Evolutionary conservation across 2,888 invertebrate genomes (phyloP).

Genomic region (Parnassius orleans): DNA sequence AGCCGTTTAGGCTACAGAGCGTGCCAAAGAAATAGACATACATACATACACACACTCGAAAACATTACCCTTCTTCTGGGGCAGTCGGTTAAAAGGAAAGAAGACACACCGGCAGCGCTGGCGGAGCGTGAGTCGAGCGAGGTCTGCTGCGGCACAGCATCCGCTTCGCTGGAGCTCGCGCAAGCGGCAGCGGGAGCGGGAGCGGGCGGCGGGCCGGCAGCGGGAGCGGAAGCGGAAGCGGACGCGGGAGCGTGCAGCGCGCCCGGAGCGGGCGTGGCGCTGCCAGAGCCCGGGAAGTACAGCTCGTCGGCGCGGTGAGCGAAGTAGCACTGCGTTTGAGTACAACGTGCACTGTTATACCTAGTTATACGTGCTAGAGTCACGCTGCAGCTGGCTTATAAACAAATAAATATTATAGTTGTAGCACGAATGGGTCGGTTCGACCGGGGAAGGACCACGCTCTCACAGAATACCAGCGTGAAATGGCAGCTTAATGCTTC

Average conservation of each 20-base stretch:
- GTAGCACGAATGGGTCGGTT: too few species aligned
- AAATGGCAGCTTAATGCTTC: too few species aligned
- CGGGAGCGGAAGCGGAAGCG: slow-evolving; percentile 32
- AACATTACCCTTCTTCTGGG: too few species aligned
- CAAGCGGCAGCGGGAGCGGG: slow-evolving; percentile 34
- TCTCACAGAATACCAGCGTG: too few species aligned
- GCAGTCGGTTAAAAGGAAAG: neutral
- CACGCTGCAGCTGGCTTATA: too few species aligned
- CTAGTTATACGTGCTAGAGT: too few species aligned
- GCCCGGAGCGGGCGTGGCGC: slow-evolving; percentile 46
- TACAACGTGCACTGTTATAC: neutral
- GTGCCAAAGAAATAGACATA: too few species aligned
- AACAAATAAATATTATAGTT: too few species aligned
- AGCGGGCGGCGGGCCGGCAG: slow-evolving; percentile 27
- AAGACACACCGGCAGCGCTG: slow-evolving; percentile 43
- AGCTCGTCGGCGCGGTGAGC: slow-evolving; percentile 87
- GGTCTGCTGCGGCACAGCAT: slow-evolving; percentile 34
- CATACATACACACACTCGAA: too few species aligned
- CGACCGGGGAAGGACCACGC: too few species aligned
- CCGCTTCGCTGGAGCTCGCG: slow-evolving; percentile 30
- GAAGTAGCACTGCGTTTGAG: slow-evolving; percentile 86
- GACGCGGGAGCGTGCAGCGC: slow-evolving; percentile 22
- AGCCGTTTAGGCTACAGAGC: too few species aligned
- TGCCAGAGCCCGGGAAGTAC: slow-evolving; percentile 75
- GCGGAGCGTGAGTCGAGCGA: slow-evolving; percentile 36